phyloP scores from a whole-genome alignment of 2,113 vertebrate species.

The Reinhardtius hippoglossoides region DNA sequence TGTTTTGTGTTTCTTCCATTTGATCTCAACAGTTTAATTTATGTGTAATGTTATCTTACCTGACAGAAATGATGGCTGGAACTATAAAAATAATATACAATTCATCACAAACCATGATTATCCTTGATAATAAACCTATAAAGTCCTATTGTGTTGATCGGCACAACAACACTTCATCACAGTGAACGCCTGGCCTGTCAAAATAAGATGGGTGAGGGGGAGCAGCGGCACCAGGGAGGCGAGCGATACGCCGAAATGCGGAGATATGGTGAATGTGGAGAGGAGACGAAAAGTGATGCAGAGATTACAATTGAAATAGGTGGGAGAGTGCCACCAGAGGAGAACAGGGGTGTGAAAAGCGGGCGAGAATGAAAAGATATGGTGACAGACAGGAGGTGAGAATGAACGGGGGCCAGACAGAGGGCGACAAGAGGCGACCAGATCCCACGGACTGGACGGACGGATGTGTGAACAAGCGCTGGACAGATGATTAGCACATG shows the following conservation, averaged over 20 bases:
- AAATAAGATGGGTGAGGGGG: neutral
- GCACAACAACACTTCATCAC: neutral
- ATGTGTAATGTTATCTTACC: neutral
- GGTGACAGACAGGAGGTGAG: conserved; percentile 54
- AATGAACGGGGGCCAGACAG: conserved; percentile 31
- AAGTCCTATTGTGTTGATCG: neutral
- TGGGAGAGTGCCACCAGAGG: neutral
- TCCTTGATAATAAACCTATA: neutral
- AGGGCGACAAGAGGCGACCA: conserved; percentile 29
- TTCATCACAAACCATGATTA: neutral
- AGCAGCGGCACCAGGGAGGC: neutral
- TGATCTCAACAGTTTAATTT: too few relatives aligned
- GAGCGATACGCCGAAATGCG: too few relatives aligned
- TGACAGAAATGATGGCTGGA: neutral
- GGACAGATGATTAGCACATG: conserved; percentile 69
- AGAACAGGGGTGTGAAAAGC: conserved; percentile 22
- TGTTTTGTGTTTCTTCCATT: too few relatives aligned
- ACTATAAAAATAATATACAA: neutral
- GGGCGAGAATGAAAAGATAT: conserved; percentile 40
- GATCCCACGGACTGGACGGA: conserved; percentile 7
- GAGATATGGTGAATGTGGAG: neutral
- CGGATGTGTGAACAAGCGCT: conserved; percentile 49
- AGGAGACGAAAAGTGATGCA: conserved; percentile 23
- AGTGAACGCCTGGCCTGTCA: neutral
- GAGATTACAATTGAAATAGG: conserved; percentile 39